Conservation (phyloP, 2,888 invertebrate species). For the Lepidocyrtinus sp. region DNA sequence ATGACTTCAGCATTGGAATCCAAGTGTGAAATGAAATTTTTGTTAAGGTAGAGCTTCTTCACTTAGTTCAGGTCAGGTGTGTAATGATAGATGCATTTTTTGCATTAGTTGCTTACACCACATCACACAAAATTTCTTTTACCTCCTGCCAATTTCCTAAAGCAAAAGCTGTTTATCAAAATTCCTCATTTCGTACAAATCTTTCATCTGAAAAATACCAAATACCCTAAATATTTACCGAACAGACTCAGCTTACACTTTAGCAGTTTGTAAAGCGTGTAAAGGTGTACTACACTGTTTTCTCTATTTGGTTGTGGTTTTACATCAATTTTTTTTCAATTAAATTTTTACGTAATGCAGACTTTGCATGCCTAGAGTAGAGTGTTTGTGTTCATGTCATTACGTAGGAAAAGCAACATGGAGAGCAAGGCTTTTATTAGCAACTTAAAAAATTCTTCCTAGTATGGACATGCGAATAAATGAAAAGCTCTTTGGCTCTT, state of each 20-base stretch:
- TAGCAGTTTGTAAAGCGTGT: too few species aligned
- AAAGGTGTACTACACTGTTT: too few species aligned
- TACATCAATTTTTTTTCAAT: constrained; percentile 27
- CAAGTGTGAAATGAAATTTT: constrained; percentile 50
- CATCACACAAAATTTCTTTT: constrained; percentile 19
- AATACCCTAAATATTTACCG: constrained; percentile 55
- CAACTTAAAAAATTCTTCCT: constrained; percentile 36
- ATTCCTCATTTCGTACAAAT: constrained; percentile 48
- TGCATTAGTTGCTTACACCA: too few species aligned
- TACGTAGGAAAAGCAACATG: constrained; percentile 33
- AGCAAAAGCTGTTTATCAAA: constrained; percentile 42
- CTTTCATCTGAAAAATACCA: constrained; percentile 51
- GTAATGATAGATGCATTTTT: too few species aligned
- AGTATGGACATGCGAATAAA: constrained; percentile 42
- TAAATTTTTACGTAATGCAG: too few species aligned
- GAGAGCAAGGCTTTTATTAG: too few species aligned
- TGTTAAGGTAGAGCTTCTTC: constrained; percentile 39
- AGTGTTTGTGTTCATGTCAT: too few species aligned
- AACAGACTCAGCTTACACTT: too few species aligned
- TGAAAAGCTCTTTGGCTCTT: too few species aligned
- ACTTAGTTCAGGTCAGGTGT: constrained; percentile 45
- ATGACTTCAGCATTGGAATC: too few species aligned
- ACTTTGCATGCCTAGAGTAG: constrained; percentile 33
- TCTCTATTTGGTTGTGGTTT: constrained; percentile 10
- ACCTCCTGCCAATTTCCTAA: constrained; percentile 14